Evolutionary conservation across 2,797 vertebrate genomes (phyloP), one percentile per base, ranked within the genome.

Genomic region (Esox lucius): DNA sequence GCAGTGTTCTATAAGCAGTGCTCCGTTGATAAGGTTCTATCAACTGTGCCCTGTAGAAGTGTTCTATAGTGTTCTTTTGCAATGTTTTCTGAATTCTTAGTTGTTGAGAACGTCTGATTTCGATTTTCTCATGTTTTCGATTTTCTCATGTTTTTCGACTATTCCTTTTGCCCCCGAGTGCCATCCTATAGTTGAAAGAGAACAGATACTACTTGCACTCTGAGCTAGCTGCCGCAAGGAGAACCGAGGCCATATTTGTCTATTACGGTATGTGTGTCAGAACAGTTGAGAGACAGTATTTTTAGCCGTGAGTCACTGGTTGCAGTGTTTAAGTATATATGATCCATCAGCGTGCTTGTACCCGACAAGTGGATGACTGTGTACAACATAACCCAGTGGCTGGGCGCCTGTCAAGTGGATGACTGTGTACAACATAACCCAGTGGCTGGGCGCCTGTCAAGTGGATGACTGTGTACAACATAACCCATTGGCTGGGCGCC

Each of bases 251-350:
- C 87, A 85, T 92, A 91, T 91, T 90, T 86, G 91, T 91, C 88
- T 86, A 83, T 88, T 82, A 82, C 84, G 85, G 81, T 87, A 78
- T 72, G 81, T 83, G 80, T 84, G 86, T 92, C 76, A 49, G 22
- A 3, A 16, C 67, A 46, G 42, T 22, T 46, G 46, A 70, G 46
- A 16, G 35, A 46, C 35, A 71, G 80, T 92, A 92, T 92, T 93
- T 92, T 91, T 92, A 93, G 91, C 84, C 81, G 81, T 86, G 87
- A 89, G 82, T 92, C 91, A 90, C 86, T 79, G 74, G 83, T 82
- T 82, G 83, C 79, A 85, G 84, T n/a, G 7, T 39, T 39, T 16
- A 9, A 75, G 48, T 86, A 90, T 88, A 84, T 84, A 82, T 56
- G 53, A 56, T 86, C 86, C 76, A 82, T 89, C 88, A 91, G 82